Conservation (phyloP, 2,888 invertebrate genomes). For the Sialis fuliginosa region DNA sequence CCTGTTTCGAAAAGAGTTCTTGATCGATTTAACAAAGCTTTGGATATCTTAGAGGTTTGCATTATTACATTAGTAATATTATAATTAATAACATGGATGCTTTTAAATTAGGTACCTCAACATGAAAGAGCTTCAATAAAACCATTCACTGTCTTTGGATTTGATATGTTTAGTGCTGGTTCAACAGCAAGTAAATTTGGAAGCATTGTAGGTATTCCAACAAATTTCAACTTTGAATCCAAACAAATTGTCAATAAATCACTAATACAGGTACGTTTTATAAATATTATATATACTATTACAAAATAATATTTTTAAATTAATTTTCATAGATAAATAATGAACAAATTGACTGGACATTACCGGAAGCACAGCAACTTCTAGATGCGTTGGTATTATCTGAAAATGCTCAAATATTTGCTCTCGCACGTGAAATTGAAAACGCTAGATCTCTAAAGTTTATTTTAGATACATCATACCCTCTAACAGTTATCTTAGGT, state of each 20-base stretch:
- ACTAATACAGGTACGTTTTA: slow-evolving; percentile 32
- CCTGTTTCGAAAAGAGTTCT: slow-evolving; percentile 31
- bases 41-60: slow-evolving; percentile 33
- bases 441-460: slow-evolving; percentile 40
- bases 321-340: slow-evolving; percentile 35
- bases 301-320: background rate
- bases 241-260: slow-evolving; percentile 34
- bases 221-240: slow-evolving; percentile 43
- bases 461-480: slow-evolving; percentile 34
- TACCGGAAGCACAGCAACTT: slow-evolving; percentile 41
- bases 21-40: slow-evolving; percentile 34
- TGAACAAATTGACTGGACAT: slow-evolving; percentile 43
- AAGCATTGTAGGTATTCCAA: slow-evolving; percentile 53
- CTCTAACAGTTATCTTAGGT: slow-evolving; percentile 27
- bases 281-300: background rate
- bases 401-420: slow-evolving; percentile 63
- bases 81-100: slow-evolving; percentile 1
- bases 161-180: slow-evolving; percentile 56
- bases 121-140: slow-evolving; percentile 30
- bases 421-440: slow-evolving; percentile 56
- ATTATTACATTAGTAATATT: background rate
- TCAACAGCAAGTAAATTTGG: slow-evolving; percentile 33
- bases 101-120: slow-evolving; percentile 22
- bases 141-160: slow-evolving; percentile 56
- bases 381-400: slow-evolving; percentile 51